Conservation (phyloP, 2,113 vertebrate genomes). For the Prionailurus bengalensis region DNA sequence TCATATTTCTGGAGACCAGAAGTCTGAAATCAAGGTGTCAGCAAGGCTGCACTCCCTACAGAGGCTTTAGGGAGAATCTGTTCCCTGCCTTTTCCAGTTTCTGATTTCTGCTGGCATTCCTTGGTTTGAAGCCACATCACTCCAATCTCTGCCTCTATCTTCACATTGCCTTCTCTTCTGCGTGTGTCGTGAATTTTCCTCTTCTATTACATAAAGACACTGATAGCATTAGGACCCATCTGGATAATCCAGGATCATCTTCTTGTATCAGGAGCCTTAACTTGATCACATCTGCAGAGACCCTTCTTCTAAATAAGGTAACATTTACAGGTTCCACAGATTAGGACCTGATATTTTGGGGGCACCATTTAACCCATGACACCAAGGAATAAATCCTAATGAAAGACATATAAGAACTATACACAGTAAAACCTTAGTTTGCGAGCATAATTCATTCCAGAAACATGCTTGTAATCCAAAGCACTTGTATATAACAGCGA, state of each 20-base stretch:
- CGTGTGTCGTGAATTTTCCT: background rate
- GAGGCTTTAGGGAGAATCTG: too few species aligned
- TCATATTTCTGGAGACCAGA: background rate
- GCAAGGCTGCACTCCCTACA: background rate
- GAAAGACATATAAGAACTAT: background rate
- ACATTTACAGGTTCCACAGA: background rate
- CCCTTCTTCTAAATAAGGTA: background rate
- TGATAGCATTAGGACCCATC: background rate
- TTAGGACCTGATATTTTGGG: background rate
- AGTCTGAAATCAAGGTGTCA: background rate
- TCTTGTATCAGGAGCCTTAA: background rate
- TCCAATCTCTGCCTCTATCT: background rate
- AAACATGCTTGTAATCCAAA: too few species aligned
- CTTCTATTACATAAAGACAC: background rate
- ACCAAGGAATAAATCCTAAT: slow-evolving; percentile 5
- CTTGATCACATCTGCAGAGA: slow-evolving; percentile 11
- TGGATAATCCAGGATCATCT: background rate
- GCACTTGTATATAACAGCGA: too few species aligned
- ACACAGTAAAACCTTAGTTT: background rate
- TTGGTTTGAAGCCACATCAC: background rate
- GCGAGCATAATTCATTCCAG: too few species aligned
- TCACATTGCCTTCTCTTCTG: background rate
- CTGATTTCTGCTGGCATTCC: background rate
- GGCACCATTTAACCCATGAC: background rate
- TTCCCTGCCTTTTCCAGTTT: background rate